Evolutionary conservation across 2,113 vertebrate genomes (phyloP).

Genomic region (Mungos mungo): DNA sequence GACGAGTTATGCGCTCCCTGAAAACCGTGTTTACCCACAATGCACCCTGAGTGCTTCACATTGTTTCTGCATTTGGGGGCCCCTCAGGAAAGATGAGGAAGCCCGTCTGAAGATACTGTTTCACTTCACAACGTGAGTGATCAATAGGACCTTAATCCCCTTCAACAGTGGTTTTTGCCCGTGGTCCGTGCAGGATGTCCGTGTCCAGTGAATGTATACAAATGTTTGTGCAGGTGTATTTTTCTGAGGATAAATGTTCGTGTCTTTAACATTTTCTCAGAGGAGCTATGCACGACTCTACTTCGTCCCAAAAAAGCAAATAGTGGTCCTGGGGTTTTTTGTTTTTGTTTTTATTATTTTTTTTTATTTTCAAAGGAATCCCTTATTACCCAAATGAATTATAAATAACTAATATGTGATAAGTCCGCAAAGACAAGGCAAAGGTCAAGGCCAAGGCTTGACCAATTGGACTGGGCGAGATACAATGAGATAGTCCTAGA

Average conservation of each 20-base stretch:
- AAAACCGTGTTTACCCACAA: not conserved
- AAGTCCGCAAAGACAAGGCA: not conserved
- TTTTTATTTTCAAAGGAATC: not conserved
- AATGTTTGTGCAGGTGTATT: not conserved
- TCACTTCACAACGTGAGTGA: not conserved
- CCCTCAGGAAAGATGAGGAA: not conserved
- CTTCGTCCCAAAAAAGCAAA: not conserved
- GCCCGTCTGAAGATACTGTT: not conserved
- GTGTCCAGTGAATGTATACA: not conserved
- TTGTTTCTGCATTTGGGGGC: not conserved
- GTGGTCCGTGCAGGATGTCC: not conserved
- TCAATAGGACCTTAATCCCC: not conserved
- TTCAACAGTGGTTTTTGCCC: not conserved
- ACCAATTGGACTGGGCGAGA: not conserved
- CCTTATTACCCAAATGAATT: not conserved
- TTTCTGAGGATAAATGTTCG: not conserved
- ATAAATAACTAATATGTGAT: not conserved
- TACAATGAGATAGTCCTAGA: not conserved
- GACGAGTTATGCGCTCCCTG: not conserved
- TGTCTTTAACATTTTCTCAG: not conserved
- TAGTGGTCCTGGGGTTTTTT: not conserved
- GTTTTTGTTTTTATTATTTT: not conserved
- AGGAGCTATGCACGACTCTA: not conserved
- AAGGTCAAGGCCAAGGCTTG: not conserved
- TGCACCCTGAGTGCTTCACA: not conserved